Evolutionary conservation across 1,140 invertebrate species (phyloP).

Genomic region (Pteromalus puparum): DNA sequence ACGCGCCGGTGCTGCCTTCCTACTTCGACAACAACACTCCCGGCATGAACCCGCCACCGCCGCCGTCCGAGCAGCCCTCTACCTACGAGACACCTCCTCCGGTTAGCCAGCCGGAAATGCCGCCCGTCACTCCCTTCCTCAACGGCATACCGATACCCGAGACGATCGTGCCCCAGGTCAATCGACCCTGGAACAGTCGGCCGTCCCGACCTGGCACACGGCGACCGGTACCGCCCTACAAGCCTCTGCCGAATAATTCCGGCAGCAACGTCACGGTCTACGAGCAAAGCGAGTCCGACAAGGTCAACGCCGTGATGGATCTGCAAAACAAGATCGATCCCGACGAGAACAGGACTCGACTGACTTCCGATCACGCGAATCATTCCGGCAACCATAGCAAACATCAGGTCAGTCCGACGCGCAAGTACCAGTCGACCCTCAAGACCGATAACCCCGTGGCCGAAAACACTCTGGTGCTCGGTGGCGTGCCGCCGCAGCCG

Average conservation of each 20-base stretch:
- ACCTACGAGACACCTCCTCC: constrained; percentile 74
- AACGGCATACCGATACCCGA: constrained; percentile 85
- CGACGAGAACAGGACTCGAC: constrained; percentile 30
- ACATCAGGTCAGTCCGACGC: constrained; percentile 47
- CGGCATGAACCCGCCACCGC: constrained; percentile 74
- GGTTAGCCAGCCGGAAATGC: constrained; percentile 71
- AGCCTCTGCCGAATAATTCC: constrained; percentile 69
- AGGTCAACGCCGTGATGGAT: constrained; percentile 49
- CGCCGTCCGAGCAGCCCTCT: constrained; percentile 67
- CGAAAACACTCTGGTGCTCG: constrained; percentile 67
- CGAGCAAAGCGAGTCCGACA: constrained; percentile 51
- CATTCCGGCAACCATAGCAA: neutral
- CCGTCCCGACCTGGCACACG: constrained; percentile 62
- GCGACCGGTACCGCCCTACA: constrained; percentile 76
- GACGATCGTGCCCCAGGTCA: constrained; percentile 80
- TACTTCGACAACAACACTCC: constrained; percentile 81
- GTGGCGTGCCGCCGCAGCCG: constrained; percentile 49
- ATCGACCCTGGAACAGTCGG: constrained; percentile 74
- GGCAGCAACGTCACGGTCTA: neutral
- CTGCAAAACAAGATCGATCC: constrained; percentile 30
- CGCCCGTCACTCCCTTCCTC: constrained; percentile 76
- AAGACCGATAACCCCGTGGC: constrained; percentile 60
- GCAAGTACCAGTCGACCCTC: constrained; percentile 64
- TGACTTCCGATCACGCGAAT: constrained; percentile 21
- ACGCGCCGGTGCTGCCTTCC: constrained; percentile 80